phyloP scores from a whole-genome alignment of 2,888 invertebrate genomes.

The Marronus borbonicus region DNA sequence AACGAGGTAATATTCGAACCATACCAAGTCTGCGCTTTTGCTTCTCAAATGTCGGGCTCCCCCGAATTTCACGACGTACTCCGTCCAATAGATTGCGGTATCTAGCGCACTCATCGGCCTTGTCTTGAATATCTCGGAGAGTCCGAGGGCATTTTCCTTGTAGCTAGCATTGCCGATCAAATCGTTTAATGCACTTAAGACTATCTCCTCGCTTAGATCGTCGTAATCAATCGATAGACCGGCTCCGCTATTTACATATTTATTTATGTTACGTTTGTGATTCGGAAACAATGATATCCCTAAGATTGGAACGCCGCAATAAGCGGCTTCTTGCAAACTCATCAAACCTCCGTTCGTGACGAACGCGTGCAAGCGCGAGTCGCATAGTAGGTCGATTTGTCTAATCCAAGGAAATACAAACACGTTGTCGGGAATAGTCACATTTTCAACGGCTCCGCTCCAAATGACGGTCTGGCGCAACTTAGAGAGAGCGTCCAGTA shows the following conservation, averaged over 20 bases:
- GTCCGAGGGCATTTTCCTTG: slow-evolving; percentile 47
- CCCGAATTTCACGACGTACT: slow-evolving; percentile 54
- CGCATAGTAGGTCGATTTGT: slow-evolving; percentile 59
- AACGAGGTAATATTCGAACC: slow-evolving; percentile 55
- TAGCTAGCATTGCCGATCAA: slow-evolving; percentile 50
- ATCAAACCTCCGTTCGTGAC: slow-evolving; percentile 78
- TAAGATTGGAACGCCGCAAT: slow-evolving; percentile 73
- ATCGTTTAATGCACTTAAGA: slow-evolving; percentile 39
- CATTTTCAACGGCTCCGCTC: slow-evolving; percentile 55
- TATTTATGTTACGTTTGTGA: slow-evolving; percentile 61
- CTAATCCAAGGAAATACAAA: slow-evolving; percentile 49
- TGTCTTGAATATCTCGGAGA: slow-evolving; percentile 53
- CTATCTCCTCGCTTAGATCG: slow-evolving; percentile 29
- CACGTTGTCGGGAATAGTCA: slow-evolving; percentile 47
- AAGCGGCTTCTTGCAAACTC: slow-evolving; percentile 75
- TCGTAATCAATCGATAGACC: slow-evolving; percentile 54
- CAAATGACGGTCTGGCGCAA: slow-evolving; percentile 59
- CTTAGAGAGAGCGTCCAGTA: slow-evolving; percentile 58
- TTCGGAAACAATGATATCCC: slow-evolving; percentile 74
- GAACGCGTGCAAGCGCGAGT: slow-evolving; percentile 74
- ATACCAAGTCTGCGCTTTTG: slow-evolving; percentile 52
- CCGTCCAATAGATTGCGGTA: slow-evolving; percentile 56
- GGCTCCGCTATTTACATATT: slow-evolving; percentile 58
- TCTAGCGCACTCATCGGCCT: slow-evolving; percentile 53
- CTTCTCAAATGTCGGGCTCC: slow-evolving; percentile 54